These are phyloP conservation scores for Drosophila quadrilineata DNA, from an alignment of 1,140 invertebrate species.

Conservation along the genomic window DNA sequence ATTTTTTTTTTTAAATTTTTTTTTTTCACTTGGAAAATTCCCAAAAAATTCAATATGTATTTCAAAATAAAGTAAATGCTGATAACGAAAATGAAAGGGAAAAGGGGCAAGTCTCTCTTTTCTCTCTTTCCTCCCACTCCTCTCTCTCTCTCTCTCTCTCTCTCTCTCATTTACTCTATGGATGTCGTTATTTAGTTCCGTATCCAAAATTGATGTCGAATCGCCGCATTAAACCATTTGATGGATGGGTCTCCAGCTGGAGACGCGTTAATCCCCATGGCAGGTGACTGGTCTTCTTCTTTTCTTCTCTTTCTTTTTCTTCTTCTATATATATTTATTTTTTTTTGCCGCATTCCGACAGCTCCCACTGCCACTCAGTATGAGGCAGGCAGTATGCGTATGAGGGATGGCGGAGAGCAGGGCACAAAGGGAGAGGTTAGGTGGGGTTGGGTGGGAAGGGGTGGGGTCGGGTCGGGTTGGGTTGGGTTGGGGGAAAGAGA, in stretches of 20 bases:
- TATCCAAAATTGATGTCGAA: conserved; percentile 15
- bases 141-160: background rate
- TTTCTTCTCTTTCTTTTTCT: too few species aligned
- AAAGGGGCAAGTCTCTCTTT: background rate
- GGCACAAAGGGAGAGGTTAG: too few species aligned
- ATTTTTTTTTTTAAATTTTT: too few species aligned
- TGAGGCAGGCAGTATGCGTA: too few species aligned
- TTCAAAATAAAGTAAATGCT: background rate
- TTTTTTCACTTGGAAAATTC: background rate
- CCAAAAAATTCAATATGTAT: too few species aligned
- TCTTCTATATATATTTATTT: too few species aligned
- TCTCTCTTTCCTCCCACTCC: background rate
- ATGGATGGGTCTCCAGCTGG: conserved; percentile 40
- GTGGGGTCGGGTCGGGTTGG: background rate
- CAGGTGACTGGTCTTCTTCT: too few species aligned
- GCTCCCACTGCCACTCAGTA: background rate
- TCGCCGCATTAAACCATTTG: conserved; percentile 31
- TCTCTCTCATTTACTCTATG: background rate
- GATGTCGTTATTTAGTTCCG: too few species aligned
- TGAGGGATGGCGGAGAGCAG: too few species aligned
- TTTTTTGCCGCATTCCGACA: background rate
- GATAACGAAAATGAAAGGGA: background rate
- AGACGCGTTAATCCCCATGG: conserved; percentile 28
- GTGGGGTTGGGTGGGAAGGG: too few species aligned
- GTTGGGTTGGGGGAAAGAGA: background rate